These are phyloP conservation scores for Mechanitis messenoides DNA, from an alignment of 2,888 invertebrate species.

Conservation along the genomic window DNA sequence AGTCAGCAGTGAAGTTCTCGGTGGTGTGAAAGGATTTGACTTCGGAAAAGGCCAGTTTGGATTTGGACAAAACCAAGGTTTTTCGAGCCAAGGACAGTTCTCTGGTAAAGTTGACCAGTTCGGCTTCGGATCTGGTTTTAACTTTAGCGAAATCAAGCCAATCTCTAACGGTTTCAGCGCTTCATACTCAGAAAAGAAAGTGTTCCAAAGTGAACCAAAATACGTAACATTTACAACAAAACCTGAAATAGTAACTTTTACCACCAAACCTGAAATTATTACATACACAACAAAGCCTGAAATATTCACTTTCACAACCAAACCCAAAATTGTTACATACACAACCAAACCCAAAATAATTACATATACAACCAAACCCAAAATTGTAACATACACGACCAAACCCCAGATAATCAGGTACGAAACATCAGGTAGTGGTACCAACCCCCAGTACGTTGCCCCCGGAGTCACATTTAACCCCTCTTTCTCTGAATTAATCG, in stretches of 20 bases:
- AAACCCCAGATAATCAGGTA: conserved; percentile 56
- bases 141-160: conserved; percentile 50
- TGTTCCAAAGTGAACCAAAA: conserved; percentile 52
- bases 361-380: conserved; percentile 54
- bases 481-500: conserved; percentile 50
- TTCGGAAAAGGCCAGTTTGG: conserved; percentile 28
- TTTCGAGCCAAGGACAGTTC: conserved; percentile 16
- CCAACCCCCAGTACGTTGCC: conserved; percentile 59
- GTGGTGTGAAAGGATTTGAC: conserved; percentile 18
- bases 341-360: conserved; percentile 58
- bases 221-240: conserved; percentile 44
- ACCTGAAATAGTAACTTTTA: conserved; percentile 35
- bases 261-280: conserved; percentile 35
- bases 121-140: conserved; percentile 30
- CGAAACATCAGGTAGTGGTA: conserved; percentile 62
- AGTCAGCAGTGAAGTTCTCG: background rate
- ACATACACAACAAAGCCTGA: conserved; percentile 37
- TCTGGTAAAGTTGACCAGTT: conserved; percentile 8
- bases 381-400: conserved; percentile 42
- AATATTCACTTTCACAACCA: conserved; percentile 37
- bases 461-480: conserved; percentile 57
- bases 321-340: conserved; percentile 39
- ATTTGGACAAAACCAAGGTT: conserved; percentile 19
- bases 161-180: conserved; percentile 57
- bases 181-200: conserved; percentile 56